phyloP scores from a whole-genome alignment of 2,797 vertebrate genomes.

The Threskiornis aethiopicus region DNA sequence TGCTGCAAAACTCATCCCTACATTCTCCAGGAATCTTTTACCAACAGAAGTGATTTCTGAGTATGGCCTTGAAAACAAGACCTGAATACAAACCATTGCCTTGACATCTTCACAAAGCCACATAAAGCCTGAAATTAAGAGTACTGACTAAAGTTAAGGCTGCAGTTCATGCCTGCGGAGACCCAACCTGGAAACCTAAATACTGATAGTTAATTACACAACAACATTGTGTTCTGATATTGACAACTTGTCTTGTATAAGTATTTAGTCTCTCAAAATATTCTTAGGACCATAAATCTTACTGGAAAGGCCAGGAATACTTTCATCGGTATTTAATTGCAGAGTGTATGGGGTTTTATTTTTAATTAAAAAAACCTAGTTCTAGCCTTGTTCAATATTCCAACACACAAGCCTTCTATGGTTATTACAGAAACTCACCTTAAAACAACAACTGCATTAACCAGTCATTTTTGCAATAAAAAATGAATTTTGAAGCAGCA shows the following conservation, averaged over 20 bases:
- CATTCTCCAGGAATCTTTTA: not conserved
- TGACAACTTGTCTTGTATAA: not conserved
- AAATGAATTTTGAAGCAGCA: not conserved
- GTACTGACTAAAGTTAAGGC: not conserved
- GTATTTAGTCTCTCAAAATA: not conserved
- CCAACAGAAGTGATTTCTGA: not conserved
- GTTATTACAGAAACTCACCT: not conserved
- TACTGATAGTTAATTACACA: not conserved
- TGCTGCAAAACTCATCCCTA: not conserved
- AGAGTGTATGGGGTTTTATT: not conserved
- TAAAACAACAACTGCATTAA: not conserved
- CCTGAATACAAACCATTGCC: not conserved
- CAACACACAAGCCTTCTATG: not conserved
- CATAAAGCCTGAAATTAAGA: not conserved
- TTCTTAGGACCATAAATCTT: not conserved
- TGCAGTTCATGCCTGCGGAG: not conserved
- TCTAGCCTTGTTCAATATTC: not conserved
- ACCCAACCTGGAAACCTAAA: not conserved
- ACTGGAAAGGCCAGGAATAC: not conserved
- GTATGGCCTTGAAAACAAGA: not conserved
- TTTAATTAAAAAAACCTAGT: not conserved
- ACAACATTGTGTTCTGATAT: not conserved
- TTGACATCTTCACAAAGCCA: not conserved
- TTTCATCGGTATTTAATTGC: not conserved
- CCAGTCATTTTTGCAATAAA: not conserved